Evolutionary conservation across 2,888 invertebrate genomes (phyloP).

Genomic region (Apotomis betuletana): DNA sequence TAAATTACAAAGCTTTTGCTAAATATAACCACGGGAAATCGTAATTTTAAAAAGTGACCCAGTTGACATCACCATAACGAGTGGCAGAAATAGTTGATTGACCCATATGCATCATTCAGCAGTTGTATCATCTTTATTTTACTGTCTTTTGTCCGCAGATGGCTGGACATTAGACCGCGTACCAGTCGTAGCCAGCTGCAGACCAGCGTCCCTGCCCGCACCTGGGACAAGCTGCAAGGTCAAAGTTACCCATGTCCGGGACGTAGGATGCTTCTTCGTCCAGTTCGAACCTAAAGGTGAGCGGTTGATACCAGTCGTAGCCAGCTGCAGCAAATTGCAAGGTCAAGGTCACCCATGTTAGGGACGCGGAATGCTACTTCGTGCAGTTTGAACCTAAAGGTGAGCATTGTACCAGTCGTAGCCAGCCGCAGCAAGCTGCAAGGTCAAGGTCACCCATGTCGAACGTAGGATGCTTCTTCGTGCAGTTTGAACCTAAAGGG

Average conservation of each 20-base stretch:
- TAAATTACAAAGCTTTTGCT: too few species aligned
- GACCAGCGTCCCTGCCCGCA: slow-evolving; percentile 2
- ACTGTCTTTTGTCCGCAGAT: not conserved
- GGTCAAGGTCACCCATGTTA: too few species aligned
- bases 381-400: not conserved
- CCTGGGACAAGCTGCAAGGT: slow-evolving; percentile 6
- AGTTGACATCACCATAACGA: too few species aligned
- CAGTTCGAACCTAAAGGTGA: not conserved
- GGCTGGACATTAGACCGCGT: slow-evolving; percentile 29
- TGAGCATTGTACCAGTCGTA: not conserved
- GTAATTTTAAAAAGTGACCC: too few species aligned
- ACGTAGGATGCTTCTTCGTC: not conserved
- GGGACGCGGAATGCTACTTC: too few species aligned
- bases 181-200: not conserved
- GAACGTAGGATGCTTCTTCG: not conserved
- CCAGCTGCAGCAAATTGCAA: too few species aligned
- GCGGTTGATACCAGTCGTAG: not conserved
- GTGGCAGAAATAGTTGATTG: too few species aligned
- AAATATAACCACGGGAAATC: too few species aligned
- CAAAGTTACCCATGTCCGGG: slow-evolving; percentile 7
- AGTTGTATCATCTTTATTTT: too few species aligned
- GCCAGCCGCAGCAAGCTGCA: not conserved
- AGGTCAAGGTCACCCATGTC: slow-evolving; percentile 11
- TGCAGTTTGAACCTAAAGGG: not conserved
- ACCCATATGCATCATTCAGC: too few species aligned